phyloP scores from a whole-genome alignment of 2,113 vertebrate genomes.

The Labeo rohita region DNA sequence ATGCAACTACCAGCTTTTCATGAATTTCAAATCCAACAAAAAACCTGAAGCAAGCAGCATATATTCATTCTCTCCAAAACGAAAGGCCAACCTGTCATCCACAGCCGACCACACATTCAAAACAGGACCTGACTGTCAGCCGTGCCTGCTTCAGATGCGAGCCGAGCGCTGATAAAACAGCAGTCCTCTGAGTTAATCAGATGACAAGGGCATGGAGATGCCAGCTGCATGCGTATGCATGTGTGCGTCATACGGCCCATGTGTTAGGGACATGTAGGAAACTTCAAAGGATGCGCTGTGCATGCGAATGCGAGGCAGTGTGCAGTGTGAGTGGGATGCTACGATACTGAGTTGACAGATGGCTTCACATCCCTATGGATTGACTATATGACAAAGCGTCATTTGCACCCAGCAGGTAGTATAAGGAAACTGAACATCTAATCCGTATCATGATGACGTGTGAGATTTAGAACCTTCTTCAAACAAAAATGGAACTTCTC shows the following conservation, averaged over 20 bases:
- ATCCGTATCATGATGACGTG: neutral
- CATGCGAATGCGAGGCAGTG: neutral
- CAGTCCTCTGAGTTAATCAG: constrained; percentile 28
- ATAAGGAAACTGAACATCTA: constrained; percentile 16
- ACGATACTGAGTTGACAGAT: constrained; percentile 40
- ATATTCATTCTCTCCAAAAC: neutral
- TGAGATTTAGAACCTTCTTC: neutral
- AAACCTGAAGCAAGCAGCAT: constrained; percentile 22
- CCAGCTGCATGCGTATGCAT: constrained; percentile 20
- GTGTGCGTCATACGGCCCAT: constrained; percentile 13
- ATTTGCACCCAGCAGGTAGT: neutral
- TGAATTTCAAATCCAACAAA: constrained; percentile 27
- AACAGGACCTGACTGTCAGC: constrained; percentile 35
- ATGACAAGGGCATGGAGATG: constrained; percentile 19
- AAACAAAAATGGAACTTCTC: neutral
- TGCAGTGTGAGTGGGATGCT: neutral
- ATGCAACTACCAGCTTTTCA: constrained; percentile 25
- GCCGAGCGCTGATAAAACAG: constrained; percentile 40
- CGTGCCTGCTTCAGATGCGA: constrained; percentile 3
- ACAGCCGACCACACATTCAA: constrained; percentile 26
- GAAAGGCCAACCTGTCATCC: constrained; percentile 35
- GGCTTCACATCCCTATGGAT: constrained; percentile 21
- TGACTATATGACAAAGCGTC: constrained; percentile 9
- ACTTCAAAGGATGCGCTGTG: neutral
- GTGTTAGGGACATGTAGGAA: constrained; percentile 24